Percentiles rank a stretch among this genome's conserved stretches.
phyloP scores from a whole-genome alignment of 1,140 invertebrate genomes.

The Drosophila lacteicornis region DNA sequence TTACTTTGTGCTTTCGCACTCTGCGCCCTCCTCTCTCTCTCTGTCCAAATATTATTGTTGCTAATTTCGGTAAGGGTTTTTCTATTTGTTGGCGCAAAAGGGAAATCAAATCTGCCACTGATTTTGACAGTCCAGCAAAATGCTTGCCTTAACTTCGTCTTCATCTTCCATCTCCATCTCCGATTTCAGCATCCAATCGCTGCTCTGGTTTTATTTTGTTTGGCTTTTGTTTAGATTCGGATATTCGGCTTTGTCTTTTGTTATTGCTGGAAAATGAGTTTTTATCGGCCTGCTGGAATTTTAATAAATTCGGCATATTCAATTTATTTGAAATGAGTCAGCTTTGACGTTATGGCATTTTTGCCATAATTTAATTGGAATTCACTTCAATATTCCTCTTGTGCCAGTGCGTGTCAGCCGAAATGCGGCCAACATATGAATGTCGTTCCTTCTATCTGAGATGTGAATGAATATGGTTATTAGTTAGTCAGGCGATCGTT shows the following conservation, averaged over 20 bases:
- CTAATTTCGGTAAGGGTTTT: slow-evolving; percentile 62
- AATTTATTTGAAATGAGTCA: slow-evolving; percentile 46
- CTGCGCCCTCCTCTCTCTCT: neutral
- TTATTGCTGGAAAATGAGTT: slow-evolving; percentile 44
- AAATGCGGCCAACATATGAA: slow-evolving; percentile 11
- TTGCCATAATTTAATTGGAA: slow-evolving; percentile 47
- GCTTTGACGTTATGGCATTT: slow-evolving; percentile 26
- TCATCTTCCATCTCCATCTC: slow-evolving; percentile 10
- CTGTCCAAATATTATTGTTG: slow-evolving; percentile 57
- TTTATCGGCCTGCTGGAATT: slow-evolving; percentile 33
- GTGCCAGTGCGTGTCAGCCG: slow-evolving; percentile 40
- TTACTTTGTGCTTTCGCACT: slow-evolving; percentile 26
- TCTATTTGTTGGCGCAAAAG: slow-evolving; percentile 47
- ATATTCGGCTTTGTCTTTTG: slow-evolving; percentile 24
- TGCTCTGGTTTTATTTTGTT: slow-evolving; percentile 31
- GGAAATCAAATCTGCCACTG: slow-evolving; percentile 51
- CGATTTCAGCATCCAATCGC: slow-evolving; percentile 7
- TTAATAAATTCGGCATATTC: slow-evolving; percentile 43
- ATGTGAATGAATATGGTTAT: slow-evolving; percentile 14
- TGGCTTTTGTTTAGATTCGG: slow-evolving; percentile 24
- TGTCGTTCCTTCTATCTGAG: slow-evolving; percentile 1
- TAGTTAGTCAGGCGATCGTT: slow-evolving; percentile 21
- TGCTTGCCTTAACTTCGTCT: slow-evolving; percentile 32
- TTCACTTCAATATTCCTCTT: slow-evolving; percentile 18
- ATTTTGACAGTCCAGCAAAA: slow-evolving; percentile 39